phyloP scores from a whole-genome alignment of 2,797 vertebrate species.

The Macrochelys suwanniensis region DNA sequence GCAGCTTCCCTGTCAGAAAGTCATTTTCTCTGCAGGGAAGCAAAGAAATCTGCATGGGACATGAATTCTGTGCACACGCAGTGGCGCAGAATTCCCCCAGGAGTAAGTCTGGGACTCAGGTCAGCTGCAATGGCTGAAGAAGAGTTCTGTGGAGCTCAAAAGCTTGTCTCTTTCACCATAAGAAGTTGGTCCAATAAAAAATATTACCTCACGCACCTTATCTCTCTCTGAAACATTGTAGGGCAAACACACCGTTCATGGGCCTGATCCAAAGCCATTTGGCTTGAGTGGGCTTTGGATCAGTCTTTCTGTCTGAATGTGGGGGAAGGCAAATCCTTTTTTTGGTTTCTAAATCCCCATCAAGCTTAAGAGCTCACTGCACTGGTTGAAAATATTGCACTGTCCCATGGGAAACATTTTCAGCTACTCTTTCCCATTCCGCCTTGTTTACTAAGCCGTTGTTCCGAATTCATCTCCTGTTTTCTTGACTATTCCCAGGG shows the following conservation, averaged over 20 bases:
- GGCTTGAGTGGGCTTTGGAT: not conserved
- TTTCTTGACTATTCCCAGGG: not conserved
- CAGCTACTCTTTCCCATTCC: not conserved
- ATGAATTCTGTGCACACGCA: too few relatives aligned
- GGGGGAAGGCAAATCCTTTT: not conserved
- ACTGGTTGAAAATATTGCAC: not conserved
- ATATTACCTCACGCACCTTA: not conserved
- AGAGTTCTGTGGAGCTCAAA: too few relatives aligned
- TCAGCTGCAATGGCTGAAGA: not conserved
- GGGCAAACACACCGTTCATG: not conserved
- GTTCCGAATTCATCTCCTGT: not conserved
- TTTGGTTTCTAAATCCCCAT: not conserved
- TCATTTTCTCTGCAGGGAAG: too few relatives aligned
- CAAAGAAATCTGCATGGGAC: too few relatives aligned
- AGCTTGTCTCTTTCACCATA: too few relatives aligned
- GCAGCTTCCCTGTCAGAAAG: too few relatives aligned
- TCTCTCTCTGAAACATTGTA: not conserved
- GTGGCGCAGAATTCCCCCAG: too few relatives aligned
- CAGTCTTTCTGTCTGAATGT: not conserved
- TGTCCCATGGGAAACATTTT: not conserved
- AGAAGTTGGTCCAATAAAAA: too few relatives aligned
- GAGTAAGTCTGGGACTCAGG: not conserved
- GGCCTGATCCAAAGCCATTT: not conserved
- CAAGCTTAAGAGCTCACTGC: not conserved
- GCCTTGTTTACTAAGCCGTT: not conserved